Evolutionary conservation across 2,888 invertebrate genomes (phyloP).

Genomic region (Drosophila meridionalis): DNA sequence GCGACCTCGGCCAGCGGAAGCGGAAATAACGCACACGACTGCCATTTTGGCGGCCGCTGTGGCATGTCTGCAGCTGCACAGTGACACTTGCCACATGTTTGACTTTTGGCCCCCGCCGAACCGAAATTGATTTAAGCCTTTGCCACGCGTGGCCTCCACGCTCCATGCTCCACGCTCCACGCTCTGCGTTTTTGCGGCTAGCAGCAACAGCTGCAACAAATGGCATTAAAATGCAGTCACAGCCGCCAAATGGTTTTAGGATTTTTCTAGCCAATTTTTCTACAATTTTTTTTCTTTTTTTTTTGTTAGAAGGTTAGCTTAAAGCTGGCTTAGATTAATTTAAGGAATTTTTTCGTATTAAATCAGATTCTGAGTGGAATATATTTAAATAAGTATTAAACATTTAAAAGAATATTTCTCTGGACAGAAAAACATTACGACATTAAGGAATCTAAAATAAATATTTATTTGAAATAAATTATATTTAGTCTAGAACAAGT

Average conservation of each 20-base stretch:
- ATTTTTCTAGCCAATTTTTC: constrained; percentile 37
- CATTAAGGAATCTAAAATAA: too few species aligned
- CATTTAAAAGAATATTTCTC: too few species aligned
- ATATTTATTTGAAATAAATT: too few species aligned
- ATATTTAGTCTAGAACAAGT: too few species aligned
- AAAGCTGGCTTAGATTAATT: not conserved
- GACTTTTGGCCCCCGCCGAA: constrained; percentile 38
- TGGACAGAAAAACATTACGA: too few species aligned
- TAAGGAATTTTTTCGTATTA: not conserved
- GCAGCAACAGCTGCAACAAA: constrained; percentile 68
- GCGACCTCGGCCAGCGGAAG: constrained; percentile 48
- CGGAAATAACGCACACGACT: constrained; percentile 54
- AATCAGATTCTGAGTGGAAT: too few species aligned
- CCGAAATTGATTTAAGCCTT: constrained; percentile 71
- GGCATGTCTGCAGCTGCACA: constrained; percentile 48
- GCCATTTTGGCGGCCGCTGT: constrained; percentile 49
- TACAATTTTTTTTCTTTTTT: not conserved
- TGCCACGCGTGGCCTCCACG: constrained; percentile 28
- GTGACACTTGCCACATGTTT: constrained; percentile 71
- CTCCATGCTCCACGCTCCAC: constrained; percentile 4
- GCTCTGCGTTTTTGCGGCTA: constrained; percentile 47
- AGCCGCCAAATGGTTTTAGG: constrained; percentile 45
- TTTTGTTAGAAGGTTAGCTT: not conserved
- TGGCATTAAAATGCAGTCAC: constrained; percentile 69
- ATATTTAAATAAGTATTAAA: too few species aligned